Evolutionary conservation across 1,140 invertebrate genomes (phyloP).

Genomic region (Drosophila ogumai): DNA sequence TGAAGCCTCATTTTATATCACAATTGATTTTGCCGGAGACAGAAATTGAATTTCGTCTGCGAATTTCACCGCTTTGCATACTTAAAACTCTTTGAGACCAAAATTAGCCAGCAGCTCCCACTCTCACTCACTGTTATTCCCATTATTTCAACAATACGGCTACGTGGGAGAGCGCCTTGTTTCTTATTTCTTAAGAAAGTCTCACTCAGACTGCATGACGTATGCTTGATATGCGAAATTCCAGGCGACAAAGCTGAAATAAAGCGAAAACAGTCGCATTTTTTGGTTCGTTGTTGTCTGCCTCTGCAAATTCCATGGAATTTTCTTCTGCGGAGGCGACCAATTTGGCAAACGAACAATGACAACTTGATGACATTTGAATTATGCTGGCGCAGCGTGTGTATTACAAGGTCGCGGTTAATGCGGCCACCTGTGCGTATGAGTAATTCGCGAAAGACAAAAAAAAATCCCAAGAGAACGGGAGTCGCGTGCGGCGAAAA

Average conservation of each 20-base stretch:
- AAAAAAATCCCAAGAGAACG: background rate
- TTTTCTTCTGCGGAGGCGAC: conserved; percentile 10
- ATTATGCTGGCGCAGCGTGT: conserved; percentile 43
- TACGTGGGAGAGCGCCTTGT: background rate
- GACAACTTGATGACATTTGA: conserved; percentile 61
- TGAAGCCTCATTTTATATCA: conserved; percentile 1
- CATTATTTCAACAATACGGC: conserved; percentile 9
- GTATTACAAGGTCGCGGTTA: conserved; percentile 44
- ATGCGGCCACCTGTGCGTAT: conserved; percentile 54
- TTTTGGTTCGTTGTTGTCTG: background rate
- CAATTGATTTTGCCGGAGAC: conserved; percentile 32
- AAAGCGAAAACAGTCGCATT: conserved; percentile 9
- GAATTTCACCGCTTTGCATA: conserved; percentile 28
- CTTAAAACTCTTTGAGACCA: conserved; percentile 34
- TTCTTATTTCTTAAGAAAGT: conserved; percentile 34
- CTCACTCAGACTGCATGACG: conserved; percentile 49
- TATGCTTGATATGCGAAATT: conserved; percentile 54
- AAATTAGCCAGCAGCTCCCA: conserved; percentile 29
- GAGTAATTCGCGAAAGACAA: conserved; percentile 30
- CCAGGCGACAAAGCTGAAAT: conserved; percentile 33
- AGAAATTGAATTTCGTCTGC: conserved; percentile 33
- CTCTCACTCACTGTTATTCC: background rate
- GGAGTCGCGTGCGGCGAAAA: conserved; percentile 3
- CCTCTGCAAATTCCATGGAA: conserved; percentile 7
- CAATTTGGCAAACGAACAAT: conserved; percentile 48